Conservation (phyloP, 2,888 invertebrate genomes). For the Apotomis capreana region DNA sequence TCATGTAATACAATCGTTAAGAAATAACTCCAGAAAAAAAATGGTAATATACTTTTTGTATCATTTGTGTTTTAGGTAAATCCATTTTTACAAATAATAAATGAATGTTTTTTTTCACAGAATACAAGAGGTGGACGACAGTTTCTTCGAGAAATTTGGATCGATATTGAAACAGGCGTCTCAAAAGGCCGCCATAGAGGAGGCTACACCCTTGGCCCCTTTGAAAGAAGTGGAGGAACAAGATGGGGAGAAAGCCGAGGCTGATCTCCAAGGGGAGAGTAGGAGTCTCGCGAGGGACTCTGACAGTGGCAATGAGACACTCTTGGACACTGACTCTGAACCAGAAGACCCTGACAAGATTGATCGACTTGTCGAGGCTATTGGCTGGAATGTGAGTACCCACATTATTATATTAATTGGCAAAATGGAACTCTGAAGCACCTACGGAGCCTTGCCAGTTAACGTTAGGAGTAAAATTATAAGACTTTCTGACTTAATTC, state of each 20-base stretch:
- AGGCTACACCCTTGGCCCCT: constrained; percentile 82
- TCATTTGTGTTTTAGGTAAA: neutral
- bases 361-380: constrained; percentile 85
- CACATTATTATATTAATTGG: too few relatives aligned
- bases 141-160: constrained; percentile 93
- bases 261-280: constrained; percentile 68
- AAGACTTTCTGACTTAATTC: too few relatives aligned
- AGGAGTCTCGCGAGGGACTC: constrained; percentile 67
- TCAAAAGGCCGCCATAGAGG: constrained; percentile 82
- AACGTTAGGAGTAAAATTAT: too few relatives aligned
- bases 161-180: constrained; percentile 86
- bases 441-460: too few relatives aligned
- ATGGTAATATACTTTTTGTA: neutral
- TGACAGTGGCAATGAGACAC: constrained; percentile 82
- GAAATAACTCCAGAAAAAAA: neutral
- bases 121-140: constrained; percentile 91
- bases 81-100: neutral
- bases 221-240: constrained; percentile 74
- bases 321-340: constrained; percentile 86
- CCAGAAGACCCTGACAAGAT: constrained; percentile 85
- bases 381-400: constrained; percentile 90
- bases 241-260: constrained; percentile 71
- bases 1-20: neutral
- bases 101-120: constrained; percentile 73
- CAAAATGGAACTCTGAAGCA: too few relatives aligned